Conservation (phyloP, 2,113 vertebrate species). For the Gavia stellata region DNA sequence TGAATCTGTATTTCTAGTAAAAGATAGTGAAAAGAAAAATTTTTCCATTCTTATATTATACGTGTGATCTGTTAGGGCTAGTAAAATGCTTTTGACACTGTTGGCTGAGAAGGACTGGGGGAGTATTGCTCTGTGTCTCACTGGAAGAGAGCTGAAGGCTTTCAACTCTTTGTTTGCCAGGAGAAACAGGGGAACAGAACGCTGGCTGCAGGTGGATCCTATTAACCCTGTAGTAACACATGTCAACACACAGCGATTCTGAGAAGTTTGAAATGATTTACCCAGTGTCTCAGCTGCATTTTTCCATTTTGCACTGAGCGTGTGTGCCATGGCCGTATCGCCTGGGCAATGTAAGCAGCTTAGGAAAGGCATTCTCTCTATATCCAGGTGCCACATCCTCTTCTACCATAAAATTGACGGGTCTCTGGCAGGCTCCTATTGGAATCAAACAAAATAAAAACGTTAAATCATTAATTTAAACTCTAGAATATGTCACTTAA, state of each 20-base stretch:
- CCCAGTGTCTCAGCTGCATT: neutral
- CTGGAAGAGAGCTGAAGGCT: neutral
- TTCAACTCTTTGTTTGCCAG: neutral
- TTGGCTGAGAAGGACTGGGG: neutral
- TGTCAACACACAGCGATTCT: constrained; percentile 6
- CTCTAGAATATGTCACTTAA: neutral
- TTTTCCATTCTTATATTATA: neutral
- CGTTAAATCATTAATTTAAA: neutral
- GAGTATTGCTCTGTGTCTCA: neutral
- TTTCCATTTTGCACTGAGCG: neutral
- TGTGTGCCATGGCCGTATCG: neutral
- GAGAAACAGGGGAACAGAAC: neutral
- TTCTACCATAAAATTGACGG: neutral
- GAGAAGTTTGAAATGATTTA: neutral
- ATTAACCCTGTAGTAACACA: constrained; percentile 43
- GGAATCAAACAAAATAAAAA: neutral
- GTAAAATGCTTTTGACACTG: neutral
- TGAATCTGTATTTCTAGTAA: neutral
- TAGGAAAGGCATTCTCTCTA: neutral
- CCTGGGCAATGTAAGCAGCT: neutral
- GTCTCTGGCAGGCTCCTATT: neutral
- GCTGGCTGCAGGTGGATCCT: constrained; percentile 45
- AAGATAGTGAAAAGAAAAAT: neutral
- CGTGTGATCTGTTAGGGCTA: neutral
- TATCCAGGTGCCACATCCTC: neutral